Evolutionary conservation across 2,888 invertebrate species (phyloP).

Genomic region (Microplitis deprimator): DNA sequence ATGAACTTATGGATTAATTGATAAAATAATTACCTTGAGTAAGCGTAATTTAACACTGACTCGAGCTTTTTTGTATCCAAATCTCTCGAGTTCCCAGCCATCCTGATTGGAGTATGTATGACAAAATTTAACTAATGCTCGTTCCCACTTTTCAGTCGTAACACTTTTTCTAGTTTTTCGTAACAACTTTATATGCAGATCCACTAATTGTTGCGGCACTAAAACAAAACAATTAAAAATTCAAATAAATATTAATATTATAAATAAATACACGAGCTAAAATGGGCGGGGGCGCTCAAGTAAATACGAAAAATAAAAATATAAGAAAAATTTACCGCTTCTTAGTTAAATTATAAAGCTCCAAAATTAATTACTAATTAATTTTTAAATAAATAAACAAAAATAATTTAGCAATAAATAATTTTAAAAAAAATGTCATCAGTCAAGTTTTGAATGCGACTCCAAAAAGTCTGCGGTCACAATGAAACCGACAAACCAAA

Average conservation of each 20-base stretch:
- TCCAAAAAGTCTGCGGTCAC: background rate
- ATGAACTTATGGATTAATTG: no score
- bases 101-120: constrained; percentile 91
- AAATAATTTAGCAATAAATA: background rate
- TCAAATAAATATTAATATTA: background rate
- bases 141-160: constrained; percentile 91
- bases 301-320: no score
- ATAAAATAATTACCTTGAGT: constrained; percentile 80
- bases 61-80: constrained; percentile 94
- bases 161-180: constrained; percentile 88
- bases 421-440: background rate
- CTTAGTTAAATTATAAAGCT: no score
- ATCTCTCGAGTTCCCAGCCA: constrained; percentile 96
- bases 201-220: constrained; percentile 88
- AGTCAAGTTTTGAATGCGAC: background rate
- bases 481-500: background rate
- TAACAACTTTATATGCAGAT: constrained; percentile 90
- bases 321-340: no score
- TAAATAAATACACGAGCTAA: constrained; percentile 2
- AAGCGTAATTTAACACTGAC: constrained; percentile 89
- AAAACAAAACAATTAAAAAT: constrained; percentile 60
- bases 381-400: no score
- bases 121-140: constrained; percentile 90
- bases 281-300: background rate
- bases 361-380: no score